Base-by-base conservation (phyloP, 2,888 invertebrate genomes). In the Plagiodera versicolora region DNA sequence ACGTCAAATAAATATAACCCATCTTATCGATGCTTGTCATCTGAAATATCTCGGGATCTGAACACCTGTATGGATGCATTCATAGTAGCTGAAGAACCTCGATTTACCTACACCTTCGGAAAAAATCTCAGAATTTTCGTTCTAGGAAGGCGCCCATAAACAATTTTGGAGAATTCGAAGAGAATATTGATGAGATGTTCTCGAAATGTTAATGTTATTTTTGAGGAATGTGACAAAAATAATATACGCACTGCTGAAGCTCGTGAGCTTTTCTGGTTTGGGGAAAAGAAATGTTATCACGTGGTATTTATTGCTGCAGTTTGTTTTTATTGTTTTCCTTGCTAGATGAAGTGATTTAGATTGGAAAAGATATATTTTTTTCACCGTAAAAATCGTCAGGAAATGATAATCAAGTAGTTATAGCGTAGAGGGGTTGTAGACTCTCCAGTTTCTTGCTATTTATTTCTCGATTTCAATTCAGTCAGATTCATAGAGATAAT, bases 181-280 rank as follows among this genome's bases (percentile, higher is more conserved):
- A 63, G 68, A 70, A 70, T 70, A 70, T 70, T 70, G 69, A 70
- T 70, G 69, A 68, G 66, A 66, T 65, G 60, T 57, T 60, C 63
- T 57, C 51, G 50, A 65, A 59, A 59, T 65, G 63, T 65, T 67
- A 65, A 67, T 63, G 63, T 58, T 59, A 61, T 55, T 65, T 63
- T 62, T 67, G 64, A 57, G 61, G 65, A 67, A 67, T 67, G 67
- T 67, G 67, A 67, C 67, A 64, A 66, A 67, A 65, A 62, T 67
- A 67, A 67, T 67, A 65, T 60, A 67, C 62, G 55, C 56, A 67
- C 63, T 65, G 53, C 47, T 55, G 60, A 65, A 58, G 60, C 58
- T 55, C 48, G 53, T 59, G 54, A 44, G 47, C 58, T 59, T 60
- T 56, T 35, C n/a, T n/a, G 50, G 51, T 28, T 39, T 61, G 17